Conservation (phyloP, 2,888 invertebrate genomes). For the Lissocephala sabroskyi region DNA sequence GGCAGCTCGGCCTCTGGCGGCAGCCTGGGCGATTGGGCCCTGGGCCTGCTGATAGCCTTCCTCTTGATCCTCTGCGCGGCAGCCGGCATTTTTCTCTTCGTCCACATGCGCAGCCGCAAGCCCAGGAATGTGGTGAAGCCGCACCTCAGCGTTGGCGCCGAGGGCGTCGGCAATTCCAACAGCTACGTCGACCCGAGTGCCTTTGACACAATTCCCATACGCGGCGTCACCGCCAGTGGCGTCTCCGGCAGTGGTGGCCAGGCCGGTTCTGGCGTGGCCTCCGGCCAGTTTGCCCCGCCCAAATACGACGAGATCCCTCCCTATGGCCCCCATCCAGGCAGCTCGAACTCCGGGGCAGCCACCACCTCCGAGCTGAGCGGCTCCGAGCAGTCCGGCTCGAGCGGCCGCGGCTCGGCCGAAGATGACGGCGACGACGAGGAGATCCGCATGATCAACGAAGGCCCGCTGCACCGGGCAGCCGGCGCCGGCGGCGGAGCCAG, state of each 20-base stretch:
- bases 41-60: constrained; percentile 88
- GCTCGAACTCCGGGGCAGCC: constrained; percentile 84
- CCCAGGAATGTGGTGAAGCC: constrained; percentile 85
- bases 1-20: constrained; percentile 78
- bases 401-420: constrained; percentile 96
- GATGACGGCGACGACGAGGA: constrained; percentile 97
- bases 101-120: constrained; percentile 85
- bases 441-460: constrained; percentile 97
- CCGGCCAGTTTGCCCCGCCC: constrained; percentile 86
- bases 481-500: constrained; percentile 61
- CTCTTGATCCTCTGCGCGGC: constrained; percentile 87
- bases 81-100: constrained; percentile 87
- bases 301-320: constrained; percentile 94
- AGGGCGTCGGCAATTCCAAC: constrained; percentile 82
- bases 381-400: constrained; percentile 95
- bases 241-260: constrained; percentile 52
- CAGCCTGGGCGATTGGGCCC: constrained; percentile 85
- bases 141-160: constrained; percentile 81
- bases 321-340: constrained; percentile 84
- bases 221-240: constrained; percentile 74
- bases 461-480: constrained; percentile 80
- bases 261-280: constrained; percentile 65
- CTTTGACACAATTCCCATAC: constrained; percentile 90
- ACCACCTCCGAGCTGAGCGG: constrained; percentile 93
- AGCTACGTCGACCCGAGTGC: constrained; percentile 91